Evolutionary conservation across 2,797 vertebrate genomes (phyloP).

Genomic region (Dallia pectoralis): DNA sequence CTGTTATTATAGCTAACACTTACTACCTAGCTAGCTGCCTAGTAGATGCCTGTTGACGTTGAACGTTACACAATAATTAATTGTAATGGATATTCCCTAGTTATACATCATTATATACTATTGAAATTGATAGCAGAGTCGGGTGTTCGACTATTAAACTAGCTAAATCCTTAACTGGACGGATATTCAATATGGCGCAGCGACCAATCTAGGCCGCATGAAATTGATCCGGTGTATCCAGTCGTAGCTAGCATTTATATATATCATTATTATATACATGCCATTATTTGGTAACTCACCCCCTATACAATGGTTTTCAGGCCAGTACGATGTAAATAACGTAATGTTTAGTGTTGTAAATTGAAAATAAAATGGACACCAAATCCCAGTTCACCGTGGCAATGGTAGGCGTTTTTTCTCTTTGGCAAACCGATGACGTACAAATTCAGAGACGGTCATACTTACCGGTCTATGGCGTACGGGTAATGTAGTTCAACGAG

Average conservation of each 20-base stretch:
- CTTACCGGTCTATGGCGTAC: background rate
- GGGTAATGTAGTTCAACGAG: constrained; percentile 28
- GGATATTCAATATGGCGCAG: constrained; percentile 68
- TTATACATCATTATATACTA: background rate
- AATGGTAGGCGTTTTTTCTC: constrained; percentile 25
- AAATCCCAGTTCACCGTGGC: constrained; percentile 43
- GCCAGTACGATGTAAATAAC: constrained; percentile 26
- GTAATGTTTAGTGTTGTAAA: constrained; percentile 18
- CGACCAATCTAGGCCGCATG: constrained; percentile 39
- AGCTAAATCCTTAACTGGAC: background rate
- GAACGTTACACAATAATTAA: background rate
- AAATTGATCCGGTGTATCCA: background rate
- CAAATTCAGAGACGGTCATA: background rate
- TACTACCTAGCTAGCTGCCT: too few species aligned
- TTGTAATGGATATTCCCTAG: background rate
- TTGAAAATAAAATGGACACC: constrained; percentile 72
- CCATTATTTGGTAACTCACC: constrained; percentile 40
- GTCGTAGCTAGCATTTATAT: background rate
- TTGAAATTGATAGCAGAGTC: background rate
- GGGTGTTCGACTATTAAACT: too few species aligned
- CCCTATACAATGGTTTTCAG: constrained; percentile 31
- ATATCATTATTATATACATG: background rate
- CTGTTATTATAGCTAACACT: too few species aligned
- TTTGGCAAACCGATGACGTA: constrained; percentile 28
- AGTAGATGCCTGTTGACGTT: background rate